These are phyloP conservation scores for Tetropium fuscum DNA, from an alignment of 2,888 invertebrate genomes.

Conservation along the genomic window DNA sequence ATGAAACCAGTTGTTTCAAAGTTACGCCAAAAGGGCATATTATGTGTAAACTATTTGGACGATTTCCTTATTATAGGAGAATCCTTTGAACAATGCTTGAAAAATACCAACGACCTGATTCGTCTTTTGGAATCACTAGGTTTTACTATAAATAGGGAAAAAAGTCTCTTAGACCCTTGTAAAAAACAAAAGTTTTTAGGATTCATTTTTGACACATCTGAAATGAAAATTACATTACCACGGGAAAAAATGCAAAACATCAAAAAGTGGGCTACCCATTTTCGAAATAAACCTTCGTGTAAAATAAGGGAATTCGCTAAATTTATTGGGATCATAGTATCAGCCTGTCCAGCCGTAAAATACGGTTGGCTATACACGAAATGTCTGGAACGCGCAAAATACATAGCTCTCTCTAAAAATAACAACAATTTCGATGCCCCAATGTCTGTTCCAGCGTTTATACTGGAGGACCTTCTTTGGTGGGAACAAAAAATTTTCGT, in stretches of 20 bases:
- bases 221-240: background rate
- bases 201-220: background rate
- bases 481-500: constrained; percentile 33
- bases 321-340: constrained; percentile 38
- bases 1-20: constrained; percentile 2
- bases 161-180: background rate
- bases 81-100: background rate
- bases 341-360: constrained; percentile 43
- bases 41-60: constrained; percentile 5
- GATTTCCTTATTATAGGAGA: constrained; percentile 8
- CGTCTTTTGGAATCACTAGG: background rate
- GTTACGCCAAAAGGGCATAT: background rate
- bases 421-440: constrained; percentile 2
- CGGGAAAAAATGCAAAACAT: background rate
- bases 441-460: background rate
- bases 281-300: background rate
- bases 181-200: background rate
- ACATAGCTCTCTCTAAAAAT: constrained; percentile 1
- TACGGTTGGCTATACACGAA: constrained; percentile 36
- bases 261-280: background rate
- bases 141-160: background rate
- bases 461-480: constrained; percentile 34
- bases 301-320: constrained; percentile 33
- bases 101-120: background rate
- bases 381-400: constrained; percentile 22